Evolutionary conservation across 2,888 invertebrate species (phyloP), one percentile per base, ranked within the genome.

Genomic region (Andrena camellia): DNA sequence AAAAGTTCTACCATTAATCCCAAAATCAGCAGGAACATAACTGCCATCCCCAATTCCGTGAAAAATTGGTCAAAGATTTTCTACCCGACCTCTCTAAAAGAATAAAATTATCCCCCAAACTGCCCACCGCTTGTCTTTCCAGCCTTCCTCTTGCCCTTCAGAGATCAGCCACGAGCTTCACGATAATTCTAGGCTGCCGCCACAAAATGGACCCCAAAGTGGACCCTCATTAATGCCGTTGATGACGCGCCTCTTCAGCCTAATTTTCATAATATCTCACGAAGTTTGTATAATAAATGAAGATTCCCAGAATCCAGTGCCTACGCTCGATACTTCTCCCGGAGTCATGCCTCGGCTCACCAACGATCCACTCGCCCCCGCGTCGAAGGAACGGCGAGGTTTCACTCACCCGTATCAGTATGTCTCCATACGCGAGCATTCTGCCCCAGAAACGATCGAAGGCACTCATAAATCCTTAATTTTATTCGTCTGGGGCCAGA

Each of bases 211-310:
- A 60, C 69, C 75, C 66, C 72, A 74, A 85, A 83, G 71, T 59
- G 73, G 69, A 31, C 70, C 57, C 73, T 87, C 88, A 90, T 90
- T 89, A 90, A 86, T 81, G 78, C 59, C 84, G 69, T 87, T 91
- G 91, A 92, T 90, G 90, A 90, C 89, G 78, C 89, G 89, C 81
- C 86, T 78, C 86, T 86, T 85, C 85, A 83, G 78, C 82, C 84
- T 81, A 83, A 89, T 91, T 90, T 90, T 91, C 90, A 90, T 91
- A 91, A 92, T 91, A 68, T 68, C 84, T 74, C 74, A 72, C 71
- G 82, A 78, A 84, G 29, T 85, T 78, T 73, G 62, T 80, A 85
- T 81, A 59, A 75, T 71, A 77, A 83, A 85, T 59, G 31, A 33
- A 29, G 29, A 10, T 87, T 85, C 83, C 57, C 35, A 17, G 78